Base-by-base conservation (phyloP, 2,797 vertebrate species). In the Spheniscus humboldti region DNA sequence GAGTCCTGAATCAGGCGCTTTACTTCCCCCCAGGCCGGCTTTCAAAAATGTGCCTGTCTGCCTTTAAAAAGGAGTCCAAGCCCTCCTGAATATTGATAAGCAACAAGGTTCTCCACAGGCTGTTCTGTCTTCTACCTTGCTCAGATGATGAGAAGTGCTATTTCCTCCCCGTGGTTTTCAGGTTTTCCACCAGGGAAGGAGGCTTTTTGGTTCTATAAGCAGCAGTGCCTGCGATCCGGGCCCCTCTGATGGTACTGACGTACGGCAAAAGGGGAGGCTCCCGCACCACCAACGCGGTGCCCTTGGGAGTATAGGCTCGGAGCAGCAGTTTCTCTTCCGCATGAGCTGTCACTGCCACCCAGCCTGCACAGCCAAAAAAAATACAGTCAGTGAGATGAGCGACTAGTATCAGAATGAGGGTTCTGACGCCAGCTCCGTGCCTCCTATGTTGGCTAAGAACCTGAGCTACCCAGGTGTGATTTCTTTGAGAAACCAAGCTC, bases 271-370 rank as follows among this genome's bases (percentile, higher is more conserved):
- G 98, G 2, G 99, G 97, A 2, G 99, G 98, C 14, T 86, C 93
- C 78, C 99, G 96, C 90, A 99, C 53, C 2, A 97, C 88, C 67
- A 99, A 52, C 0, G 77, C 60, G 0, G 97, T 98, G 15, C 96
- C 98, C 77, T 94, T 87, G 1, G 99, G 99, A 8, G 98, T 97
- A 4, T 99, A 98, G 19, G 98, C 98, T 96, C 98, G 98, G 72
- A 99, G 95, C 50, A 92, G 56, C 43, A 99, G 37, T 59, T 95
- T 97, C 27, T 98, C 97, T 2, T 97, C 98, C 0, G 67, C 68
- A 0, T 91, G 95, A 48, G 98, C 98, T 0, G 99, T 99, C 92
- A 99, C 98, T 8, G 99, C 98, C 90, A 99, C 98, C 99, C 99
- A 99, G 17, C 99, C 99, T 99, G 92, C 37, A 37, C 17, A 93